These are phyloP conservation scores for Ephydatia muelleri DNA, from an alignment of 37 sponge, comb jelly and placozoan genomes.

Conservation along the genomic window DNA sequence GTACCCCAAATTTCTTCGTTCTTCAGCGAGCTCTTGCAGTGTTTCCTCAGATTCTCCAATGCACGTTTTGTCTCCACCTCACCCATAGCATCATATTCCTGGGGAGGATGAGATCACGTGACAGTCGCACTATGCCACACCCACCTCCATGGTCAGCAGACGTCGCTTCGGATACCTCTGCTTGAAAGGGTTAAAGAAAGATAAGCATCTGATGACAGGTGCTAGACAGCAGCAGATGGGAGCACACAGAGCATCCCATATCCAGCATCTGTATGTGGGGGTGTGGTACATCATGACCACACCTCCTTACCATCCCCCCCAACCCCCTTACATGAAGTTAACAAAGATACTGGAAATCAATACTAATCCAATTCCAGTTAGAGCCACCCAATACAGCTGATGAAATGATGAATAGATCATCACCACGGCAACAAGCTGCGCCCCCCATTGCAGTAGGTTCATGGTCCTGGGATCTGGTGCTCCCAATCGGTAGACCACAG, in stretches of 20 bases:
- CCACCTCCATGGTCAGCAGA: not conserved
- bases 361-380: not conserved
- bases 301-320: slow-evolving; percentile 4
- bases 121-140: not conserved
- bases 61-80: slow-evolving; percentile 69
- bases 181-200: not conserved
- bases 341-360: not conserved
- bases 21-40: slow-evolving; percentile 18
- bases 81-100: slow-evolving; percentile 76
- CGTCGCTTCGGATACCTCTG: not conserved
- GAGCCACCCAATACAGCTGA: slow-evolving; percentile 6
- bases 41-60: slow-evolving; percentile 42
- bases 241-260: not conserved
- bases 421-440: slow-evolving; percentile 46
- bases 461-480: slow-evolving; percentile 39
- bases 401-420: slow-evolving; percentile 20
- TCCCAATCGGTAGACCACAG: slow-evolving; percentile 59
- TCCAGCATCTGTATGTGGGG: not conserved
- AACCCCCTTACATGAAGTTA: not conserved
- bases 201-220: not conserved
- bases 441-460: slow-evolving; percentile 62
- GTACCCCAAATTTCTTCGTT: not conserved
- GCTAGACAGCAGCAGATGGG: not conserved
- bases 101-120: not conserved
- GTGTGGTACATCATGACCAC: not conserved